phyloP scores from a whole-genome alignment of 2,797 vertebrate genomes.

The Adelosebastes latens region DNA sequence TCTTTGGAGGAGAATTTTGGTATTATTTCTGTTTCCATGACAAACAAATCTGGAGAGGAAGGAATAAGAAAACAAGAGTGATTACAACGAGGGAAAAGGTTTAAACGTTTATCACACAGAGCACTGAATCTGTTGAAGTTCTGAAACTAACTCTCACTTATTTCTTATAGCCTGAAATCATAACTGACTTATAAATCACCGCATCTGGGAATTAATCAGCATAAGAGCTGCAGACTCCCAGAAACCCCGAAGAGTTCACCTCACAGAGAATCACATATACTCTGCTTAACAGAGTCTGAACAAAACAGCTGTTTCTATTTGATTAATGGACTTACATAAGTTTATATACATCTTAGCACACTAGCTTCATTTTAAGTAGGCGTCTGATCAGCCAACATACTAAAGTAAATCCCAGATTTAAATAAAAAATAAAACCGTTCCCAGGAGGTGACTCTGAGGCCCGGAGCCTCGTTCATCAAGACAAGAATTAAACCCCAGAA shows the following conservation, averaged over 20 bases:
- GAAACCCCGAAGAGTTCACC: not conserved
- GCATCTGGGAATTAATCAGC: conserved; percentile 14
- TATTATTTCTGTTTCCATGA: conserved; percentile 92
- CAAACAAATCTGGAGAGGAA: conserved; percentile 73
- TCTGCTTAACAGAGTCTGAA: no score
- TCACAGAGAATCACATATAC: not conserved
- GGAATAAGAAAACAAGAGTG: not conserved
- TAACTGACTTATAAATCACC: no score
- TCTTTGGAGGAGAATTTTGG: conserved; percentile 93
- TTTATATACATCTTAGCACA: not conserved
- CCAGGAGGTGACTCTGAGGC: not conserved
- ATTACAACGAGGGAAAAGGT: not conserved
- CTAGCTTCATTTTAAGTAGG: not conserved
- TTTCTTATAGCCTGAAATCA: not conserved
- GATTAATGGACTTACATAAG: rapidly evolving
- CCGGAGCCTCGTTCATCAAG: conserved; percentile 20
- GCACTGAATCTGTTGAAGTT: not conserved
- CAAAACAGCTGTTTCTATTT: not conserved
- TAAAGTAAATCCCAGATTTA: not conserved
- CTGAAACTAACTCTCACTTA: not conserved
- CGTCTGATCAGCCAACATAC: not conserved
- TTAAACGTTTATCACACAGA: not conserved
- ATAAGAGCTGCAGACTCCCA: not conserved
- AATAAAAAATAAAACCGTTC: not conserved
- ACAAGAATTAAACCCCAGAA: not conserved